Base-by-base conservation (phyloP, 2,797 vertebrate species). In the Pelodytes ibericus region DNA sequence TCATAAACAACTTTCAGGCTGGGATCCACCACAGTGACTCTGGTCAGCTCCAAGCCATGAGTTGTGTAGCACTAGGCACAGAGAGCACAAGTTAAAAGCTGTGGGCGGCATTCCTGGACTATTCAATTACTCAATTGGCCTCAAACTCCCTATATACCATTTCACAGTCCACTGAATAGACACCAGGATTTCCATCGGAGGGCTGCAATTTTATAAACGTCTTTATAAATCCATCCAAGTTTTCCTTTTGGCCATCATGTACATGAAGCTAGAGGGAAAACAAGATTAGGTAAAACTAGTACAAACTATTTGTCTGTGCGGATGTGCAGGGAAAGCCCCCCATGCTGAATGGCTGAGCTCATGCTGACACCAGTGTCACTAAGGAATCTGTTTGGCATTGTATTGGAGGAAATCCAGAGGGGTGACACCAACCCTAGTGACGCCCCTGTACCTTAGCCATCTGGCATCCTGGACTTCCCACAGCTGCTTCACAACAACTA, bases 81-180 rank as follows among this genome's bases (percentile, higher is more conserved):
- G 9, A 51, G 1, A 64, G 57, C 3, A 63, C 2, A 6, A 4
- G 31, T 8, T 69, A 36, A 22, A 56, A 68, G 15, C 10, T n/a
- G 25, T 41, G 13, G 61, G 30, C 22, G 3, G 26, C 66, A 39
- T 30, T 0, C 44, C 39, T 16, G 33, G 10, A 69, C 29, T 8
- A 9, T 44, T 44, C 13, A 2, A 36, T 8, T 27, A 58, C 4
- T 6, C 11, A 53, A 5, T 7, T n/a, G 16, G 44, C 16, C 18
- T 16, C 44, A 15, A 49, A 8, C 4, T 61, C 5, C 4, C 2
- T 49, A 20, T 61, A 81, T 81, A 94, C 93, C 90, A 84, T 91
- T 84, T 95, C 92, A 62, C 93, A 95, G 81, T 90, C 88, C 74
- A 95, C 13, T 2, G 93, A 88, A 79, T 90, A 96, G 72, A 95